phyloP scores from a whole-genome alignment of 2,113 vertebrate genomes.

The Atrichornis clamosus region DNA sequence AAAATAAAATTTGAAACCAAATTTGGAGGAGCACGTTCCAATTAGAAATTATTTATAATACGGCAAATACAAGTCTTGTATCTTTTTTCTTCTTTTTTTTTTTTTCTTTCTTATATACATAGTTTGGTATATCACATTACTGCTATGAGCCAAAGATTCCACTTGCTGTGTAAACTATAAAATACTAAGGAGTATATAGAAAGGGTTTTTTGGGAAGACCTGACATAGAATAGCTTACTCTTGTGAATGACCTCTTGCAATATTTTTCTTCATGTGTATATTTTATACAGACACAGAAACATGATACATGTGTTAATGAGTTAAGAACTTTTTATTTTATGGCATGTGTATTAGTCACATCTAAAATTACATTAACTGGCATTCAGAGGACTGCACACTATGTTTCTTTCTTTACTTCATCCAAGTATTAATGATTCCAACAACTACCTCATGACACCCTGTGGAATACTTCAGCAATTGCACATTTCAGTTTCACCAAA shows the following conservation, averaged over 20 bases:
- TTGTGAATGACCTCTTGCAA: conserved; percentile 14
- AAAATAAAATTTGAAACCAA: background rate
- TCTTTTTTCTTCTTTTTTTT: background rate
- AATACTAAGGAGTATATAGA: background rate
- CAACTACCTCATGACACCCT: conserved; percentile 81
- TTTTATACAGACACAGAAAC: conserved; percentile 52
- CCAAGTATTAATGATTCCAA: conserved; percentile 38
- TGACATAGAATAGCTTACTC: conserved; percentile 1
- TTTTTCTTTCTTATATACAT: background rate
- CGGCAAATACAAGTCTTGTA: background rate
- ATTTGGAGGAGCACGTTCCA: background rate
- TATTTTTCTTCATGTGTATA: background rate
- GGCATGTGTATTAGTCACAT: conserved; percentile 42
- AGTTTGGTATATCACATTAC: background rate
- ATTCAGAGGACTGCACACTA: conserved; percentile 34
- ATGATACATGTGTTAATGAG: conserved; percentile 55
- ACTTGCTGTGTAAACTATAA: background rate
- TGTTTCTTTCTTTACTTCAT: conserved; percentile 5
- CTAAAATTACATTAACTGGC: conserved; percentile 44
- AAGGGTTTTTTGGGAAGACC: conserved; percentile 4
- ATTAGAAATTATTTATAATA: background rate
- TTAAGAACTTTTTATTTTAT: conserved; percentile 61
- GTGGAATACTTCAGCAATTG: conserved; percentile 73
- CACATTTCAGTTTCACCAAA: conserved; percentile 15
- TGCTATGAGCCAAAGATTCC: background rate